Percentiles rank a stretch among this genome's conserved stretches.
Conservation (phyloP, 2,797 vertebrate genomes). For the Enteromius unitaeniatus region DNA sequence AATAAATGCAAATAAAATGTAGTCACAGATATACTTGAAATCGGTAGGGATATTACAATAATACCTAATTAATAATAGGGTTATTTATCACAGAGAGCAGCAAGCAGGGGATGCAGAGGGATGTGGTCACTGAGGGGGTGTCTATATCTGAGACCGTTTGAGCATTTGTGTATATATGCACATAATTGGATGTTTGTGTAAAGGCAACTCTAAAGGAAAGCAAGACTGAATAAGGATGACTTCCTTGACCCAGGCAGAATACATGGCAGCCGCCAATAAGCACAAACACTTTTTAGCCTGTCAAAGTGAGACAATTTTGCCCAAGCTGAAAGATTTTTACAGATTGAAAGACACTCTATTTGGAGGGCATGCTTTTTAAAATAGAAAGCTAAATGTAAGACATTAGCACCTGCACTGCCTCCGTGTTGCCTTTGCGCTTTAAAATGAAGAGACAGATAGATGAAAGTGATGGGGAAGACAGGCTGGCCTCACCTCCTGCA, state of each 20-base stretch:
- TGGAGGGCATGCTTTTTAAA: background rate
- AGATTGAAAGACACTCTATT: conserved; percentile 15
- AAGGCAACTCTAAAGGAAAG: conserved; percentile 42
- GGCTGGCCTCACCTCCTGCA: conserved; percentile 5
- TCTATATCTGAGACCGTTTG: conserved; percentile 17
- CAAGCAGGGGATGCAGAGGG: background rate
- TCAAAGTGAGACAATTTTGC: conserved; percentile 5
- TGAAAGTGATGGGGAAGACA: conserved; percentile 25
- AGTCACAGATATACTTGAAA: background rate
- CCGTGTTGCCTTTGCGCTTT: background rate
- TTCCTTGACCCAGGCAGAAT: conserved; percentile 27
- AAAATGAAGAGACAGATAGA: conserved; percentile 11
- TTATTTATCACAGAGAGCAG: background rate
- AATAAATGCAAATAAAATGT: background rate
- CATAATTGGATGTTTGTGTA: conserved; percentile 37
- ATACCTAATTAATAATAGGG: background rate
- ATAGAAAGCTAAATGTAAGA: conserved; percentile 38
- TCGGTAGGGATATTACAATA: background rate
- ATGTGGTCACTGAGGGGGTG: background rate
- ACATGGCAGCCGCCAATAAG: conserved; percentile 6
- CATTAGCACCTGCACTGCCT: conserved; percentile 26
- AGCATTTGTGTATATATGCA: background rate
- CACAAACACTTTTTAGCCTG: conserved; percentile 14
- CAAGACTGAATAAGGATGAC: conserved; percentile 10
- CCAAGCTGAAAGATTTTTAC: conserved; percentile 29